Conservation (phyloP, 1,140 invertebrate species). For the Hypsibius dujardini region DNA sequence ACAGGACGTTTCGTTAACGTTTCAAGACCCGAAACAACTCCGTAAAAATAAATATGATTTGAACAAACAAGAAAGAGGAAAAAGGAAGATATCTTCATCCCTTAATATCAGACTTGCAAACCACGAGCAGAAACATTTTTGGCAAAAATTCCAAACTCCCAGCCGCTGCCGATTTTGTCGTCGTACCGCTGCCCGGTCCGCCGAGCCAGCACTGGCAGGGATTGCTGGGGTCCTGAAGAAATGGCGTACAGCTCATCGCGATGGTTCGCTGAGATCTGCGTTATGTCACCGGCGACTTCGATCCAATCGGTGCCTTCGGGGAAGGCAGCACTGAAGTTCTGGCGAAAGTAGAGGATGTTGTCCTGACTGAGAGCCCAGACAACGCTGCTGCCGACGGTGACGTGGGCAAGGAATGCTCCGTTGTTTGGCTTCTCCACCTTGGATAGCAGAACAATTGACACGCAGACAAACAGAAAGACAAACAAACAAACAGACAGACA, state of each 20-base stretch:
- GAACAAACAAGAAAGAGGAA: too few relatives aligned
- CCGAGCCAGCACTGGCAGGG: neutral
- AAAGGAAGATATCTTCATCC: too few relatives aligned
- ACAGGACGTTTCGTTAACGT: too few relatives aligned
- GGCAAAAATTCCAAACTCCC: neutral
- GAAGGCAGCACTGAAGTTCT: conserved; percentile 41
- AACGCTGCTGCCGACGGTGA: conserved; percentile 44
- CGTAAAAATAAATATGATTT: too few relatives aligned
- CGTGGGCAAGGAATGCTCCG: conserved; percentile 29
- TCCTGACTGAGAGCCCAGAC: conserved; percentile 48
- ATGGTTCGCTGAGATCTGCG: conserved; percentile 42
- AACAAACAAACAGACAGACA: too few relatives aligned
- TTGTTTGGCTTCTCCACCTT: conserved; percentile 20
- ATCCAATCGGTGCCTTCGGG: conserved; percentile 33
- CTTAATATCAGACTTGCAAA: neutral
- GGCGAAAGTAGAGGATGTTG: conserved; percentile 32
- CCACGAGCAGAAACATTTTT: conserved; percentile 3
- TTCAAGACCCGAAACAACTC: too few relatives aligned
- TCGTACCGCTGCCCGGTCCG: neutral
- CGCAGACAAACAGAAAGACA: neutral
- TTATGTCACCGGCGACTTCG: conserved; percentile 27
- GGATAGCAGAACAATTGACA: too few relatives aligned
- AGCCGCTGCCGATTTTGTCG: neutral
- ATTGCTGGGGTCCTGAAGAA: neutral
- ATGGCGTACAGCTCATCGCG: conserved; percentile 32